Conservation (phyloP, 2,113 vertebrate genomes). For the Shinisaurus crocodilurus region DNA sequence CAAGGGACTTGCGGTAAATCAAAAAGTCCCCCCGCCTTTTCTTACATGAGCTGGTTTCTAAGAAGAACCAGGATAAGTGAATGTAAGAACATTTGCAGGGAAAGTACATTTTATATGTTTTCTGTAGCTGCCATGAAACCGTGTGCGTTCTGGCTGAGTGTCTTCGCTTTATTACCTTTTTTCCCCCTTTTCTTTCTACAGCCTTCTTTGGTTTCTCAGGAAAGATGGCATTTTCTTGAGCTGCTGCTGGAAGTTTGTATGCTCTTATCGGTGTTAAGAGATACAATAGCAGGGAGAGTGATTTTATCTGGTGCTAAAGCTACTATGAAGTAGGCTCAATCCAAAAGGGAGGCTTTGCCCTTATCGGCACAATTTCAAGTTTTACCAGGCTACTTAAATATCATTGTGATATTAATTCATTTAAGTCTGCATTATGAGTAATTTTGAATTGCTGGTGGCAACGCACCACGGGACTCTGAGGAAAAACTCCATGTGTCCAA, state of each 20-base stretch:
- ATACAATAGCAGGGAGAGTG: not conserved
- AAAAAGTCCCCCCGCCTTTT: too few relatives aligned
- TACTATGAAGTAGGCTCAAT: conserved; percentile 23
- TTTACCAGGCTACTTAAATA: not conserved
- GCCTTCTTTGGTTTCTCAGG: rapidly evolving
- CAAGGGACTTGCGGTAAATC: too few relatives aligned
- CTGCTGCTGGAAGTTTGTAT: conserved; percentile 9
- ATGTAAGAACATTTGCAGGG: not conserved
- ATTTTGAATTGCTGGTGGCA: not conserved
- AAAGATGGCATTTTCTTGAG: not conserved
- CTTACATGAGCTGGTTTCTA: too few relatives aligned
- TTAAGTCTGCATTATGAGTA: not conserved
- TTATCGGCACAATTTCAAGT: not conserved
- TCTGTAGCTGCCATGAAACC: not conserved
- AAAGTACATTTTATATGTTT: not conserved
- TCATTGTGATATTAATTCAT: not conserved
- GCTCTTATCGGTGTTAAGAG: not conserved
- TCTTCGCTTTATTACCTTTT: too few relatives aligned
- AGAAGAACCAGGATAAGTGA: too few relatives aligned
- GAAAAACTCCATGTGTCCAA: not conserved
- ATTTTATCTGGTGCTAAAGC: conserved; percentile 20
- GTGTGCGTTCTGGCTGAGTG: not conserved
- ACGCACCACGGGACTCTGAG: not conserved
- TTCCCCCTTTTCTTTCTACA: not conserved
- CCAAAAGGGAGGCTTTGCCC: not conserved